phyloP scores from a whole-genome alignment of 2,888 invertebrate genomes.

The Alloplasta piceator region DNA sequence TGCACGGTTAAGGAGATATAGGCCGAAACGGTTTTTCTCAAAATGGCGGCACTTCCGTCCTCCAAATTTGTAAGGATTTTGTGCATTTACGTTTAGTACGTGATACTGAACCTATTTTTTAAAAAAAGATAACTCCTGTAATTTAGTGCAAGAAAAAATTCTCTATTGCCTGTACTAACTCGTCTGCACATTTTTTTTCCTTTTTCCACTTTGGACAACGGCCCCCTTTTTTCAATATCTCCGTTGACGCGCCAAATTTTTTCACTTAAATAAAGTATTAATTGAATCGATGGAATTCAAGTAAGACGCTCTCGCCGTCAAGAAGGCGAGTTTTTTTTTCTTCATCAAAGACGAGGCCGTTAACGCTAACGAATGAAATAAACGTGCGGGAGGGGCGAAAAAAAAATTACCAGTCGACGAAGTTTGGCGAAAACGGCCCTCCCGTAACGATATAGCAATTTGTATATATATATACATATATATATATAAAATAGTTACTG shows the following conservation, averaged over 20 bases:
- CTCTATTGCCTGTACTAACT: too few relatives aligned
- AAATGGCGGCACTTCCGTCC: too few relatives aligned
- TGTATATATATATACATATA: conserved; percentile 81
- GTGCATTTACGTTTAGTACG: too few relatives aligned
- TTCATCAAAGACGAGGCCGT: conserved; percentile 14
- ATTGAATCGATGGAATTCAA: conserved; percentile 19
- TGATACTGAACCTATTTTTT: too few relatives aligned
- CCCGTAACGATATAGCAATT: conserved; percentile 74
- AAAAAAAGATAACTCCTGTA: too few relatives aligned
- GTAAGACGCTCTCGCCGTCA: conserved; percentile 40
- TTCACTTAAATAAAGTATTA: too few relatives aligned
- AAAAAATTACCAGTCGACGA: conserved; percentile 6
- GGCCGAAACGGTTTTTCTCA: too few relatives aligned
- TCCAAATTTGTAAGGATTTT: too few relatives aligned
- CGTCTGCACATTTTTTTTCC: conserved; percentile 58
- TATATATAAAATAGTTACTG: conserved; percentile 76
- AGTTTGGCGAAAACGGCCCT: conserved; percentile 75
- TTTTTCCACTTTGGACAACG: conserved; percentile 35
- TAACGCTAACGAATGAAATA: conserved; percentile 20
- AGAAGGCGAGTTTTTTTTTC: conserved; percentile 34
- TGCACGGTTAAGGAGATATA: too few relatives aligned
- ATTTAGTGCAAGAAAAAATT: too few relatives aligned
- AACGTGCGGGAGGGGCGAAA: background rate
- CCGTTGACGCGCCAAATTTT: background rate
- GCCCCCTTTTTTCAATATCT: conserved; percentile 39